Evolutionary conservation across 1,140 invertebrate species (phyloP).

Genomic region (Rhopalosiphum padi): DNA sequence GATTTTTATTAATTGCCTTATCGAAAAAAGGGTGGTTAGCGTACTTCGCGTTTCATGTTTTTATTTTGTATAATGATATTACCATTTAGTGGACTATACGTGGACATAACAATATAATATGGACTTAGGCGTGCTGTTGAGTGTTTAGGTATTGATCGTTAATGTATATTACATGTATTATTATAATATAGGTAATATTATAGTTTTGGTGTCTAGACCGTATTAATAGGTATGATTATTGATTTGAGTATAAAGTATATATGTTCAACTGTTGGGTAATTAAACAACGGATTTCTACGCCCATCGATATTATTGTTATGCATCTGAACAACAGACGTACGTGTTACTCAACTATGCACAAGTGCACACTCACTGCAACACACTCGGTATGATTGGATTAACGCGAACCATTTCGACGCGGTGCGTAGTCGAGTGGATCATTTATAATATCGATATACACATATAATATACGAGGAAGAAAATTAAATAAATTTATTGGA

Average conservation of each 20-base stretch:
- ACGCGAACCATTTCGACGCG: background rate
- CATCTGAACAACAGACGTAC: background rate
- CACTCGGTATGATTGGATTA: background rate
- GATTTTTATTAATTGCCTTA: too few relatives aligned
- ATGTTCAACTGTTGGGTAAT: background rate
- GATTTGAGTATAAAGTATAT: background rate
- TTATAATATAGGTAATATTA: background rate
- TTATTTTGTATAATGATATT: background rate
- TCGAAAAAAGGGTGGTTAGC: too few relatives aligned
- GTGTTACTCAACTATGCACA: background rate
- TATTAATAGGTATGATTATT: background rate
- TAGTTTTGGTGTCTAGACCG: background rate
- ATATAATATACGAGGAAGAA: background rate
- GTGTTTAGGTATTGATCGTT: background rate
- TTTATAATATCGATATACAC: background rate
- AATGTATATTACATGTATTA: background rate
- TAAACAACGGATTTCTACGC: background rate
- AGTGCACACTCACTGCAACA: background rate
- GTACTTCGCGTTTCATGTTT: too few relatives aligned
- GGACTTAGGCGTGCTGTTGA: background rate
- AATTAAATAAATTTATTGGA: background rate
- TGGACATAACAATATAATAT: background rate
- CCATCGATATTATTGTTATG: background rate
- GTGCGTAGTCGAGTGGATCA: background rate
- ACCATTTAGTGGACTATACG: background rate